These are phyloP conservation scores for Sebastes kiyomatsui DNA, from an alignment of 2,797 vertebrate genomes.

Conservation along the genomic window DNA sequence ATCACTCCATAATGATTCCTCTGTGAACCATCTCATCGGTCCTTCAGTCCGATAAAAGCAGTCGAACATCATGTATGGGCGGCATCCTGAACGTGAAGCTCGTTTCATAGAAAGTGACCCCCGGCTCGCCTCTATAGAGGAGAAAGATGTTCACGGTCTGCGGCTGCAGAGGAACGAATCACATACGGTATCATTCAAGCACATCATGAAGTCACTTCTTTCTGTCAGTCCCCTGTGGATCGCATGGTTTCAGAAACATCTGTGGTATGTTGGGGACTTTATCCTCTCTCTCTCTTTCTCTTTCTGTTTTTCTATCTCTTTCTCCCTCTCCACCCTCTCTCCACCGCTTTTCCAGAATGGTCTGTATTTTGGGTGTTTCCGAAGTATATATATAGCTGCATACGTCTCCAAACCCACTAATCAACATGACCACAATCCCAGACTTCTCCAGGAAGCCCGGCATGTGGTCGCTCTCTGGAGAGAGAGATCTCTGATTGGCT, in stretches of 20 bases:
- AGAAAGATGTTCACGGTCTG: neutral
- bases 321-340: neutral
- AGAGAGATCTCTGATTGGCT: slow-evolving; percentile 33
- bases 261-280: slow-evolving; percentile 53
- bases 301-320: neutral
- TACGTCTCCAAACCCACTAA: slow-evolving; percentile 63
- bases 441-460: slow-evolving; percentile 54
- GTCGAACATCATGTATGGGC: neutral
- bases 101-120: neutral
- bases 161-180: neutral
- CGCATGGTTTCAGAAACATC: slow-evolving; percentile 54
- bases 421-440: slow-evolving; percentile 63
- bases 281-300: neutral
- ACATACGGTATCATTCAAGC: slow-evolving; percentile 33
- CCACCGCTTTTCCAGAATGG: slow-evolving; percentile 18
- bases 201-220: slow-evolving; percentile 19
- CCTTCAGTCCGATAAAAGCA: neutral
- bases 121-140: neutral
- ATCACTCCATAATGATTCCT: neutral
- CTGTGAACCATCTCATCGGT: neutral
- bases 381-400: slow-evolving; percentile 48
- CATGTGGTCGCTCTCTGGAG: slow-evolving; percentile 24
- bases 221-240: slow-evolving; percentile 40
- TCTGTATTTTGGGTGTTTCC: slow-evolving; percentile 67
- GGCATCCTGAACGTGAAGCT: neutral